These are phyloP conservation scores for Drosophila nikananu DNA, from an alignment of 1,140 invertebrate genomes.

Conservation along the genomic window DNA sequence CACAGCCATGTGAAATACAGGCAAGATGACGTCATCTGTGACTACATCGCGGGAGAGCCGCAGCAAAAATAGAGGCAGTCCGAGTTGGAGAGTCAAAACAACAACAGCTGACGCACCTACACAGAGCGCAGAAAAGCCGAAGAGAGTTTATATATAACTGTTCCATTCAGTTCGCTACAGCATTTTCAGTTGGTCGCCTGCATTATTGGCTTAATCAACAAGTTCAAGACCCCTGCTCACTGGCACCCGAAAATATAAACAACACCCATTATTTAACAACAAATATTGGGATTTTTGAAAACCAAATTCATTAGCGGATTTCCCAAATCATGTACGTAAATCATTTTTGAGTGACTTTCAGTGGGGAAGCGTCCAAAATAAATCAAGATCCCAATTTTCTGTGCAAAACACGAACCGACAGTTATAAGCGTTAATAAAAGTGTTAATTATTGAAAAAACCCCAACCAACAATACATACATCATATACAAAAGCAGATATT, in stretches of 20 bases:
- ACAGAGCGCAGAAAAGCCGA: constrained; percentile 11
- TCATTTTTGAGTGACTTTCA: constrained; percentile 19
- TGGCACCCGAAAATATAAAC: constrained; percentile 14
- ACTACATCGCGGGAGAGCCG: constrained; percentile 12
- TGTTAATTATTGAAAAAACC: constrained; percentile 58
- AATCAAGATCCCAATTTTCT: constrained; percentile 20
- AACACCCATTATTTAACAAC: constrained; percentile 12
- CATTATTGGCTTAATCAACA: constrained; percentile 47
- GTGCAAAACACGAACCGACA: constrained; percentile 54
- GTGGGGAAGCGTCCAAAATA: background rate
- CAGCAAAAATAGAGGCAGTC: background rate
- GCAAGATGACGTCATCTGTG: constrained; percentile 39
- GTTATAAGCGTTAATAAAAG: constrained; percentile 55
- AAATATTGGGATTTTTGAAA: constrained; percentile 12
- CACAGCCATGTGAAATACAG: constrained; percentile 34
- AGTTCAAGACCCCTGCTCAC: constrained; percentile 4
- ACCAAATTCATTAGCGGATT: constrained; percentile 18
- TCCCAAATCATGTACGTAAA: constrained; percentile 57
- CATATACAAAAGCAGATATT: constrained; percentile 1
- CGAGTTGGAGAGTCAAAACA: constrained; percentile 12
- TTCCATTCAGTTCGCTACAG: constrained; percentile 40
- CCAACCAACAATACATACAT: background rate
- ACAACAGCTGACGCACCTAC: constrained; percentile 41
- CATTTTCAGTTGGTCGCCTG: constrained; percentile 44
- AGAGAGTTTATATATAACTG: constrained; percentile 48